These are phyloP conservation scores for Dasypogon diadema DNA, from an alignment of 2,888 invertebrate species.

Conservation along the genomic window DNA sequence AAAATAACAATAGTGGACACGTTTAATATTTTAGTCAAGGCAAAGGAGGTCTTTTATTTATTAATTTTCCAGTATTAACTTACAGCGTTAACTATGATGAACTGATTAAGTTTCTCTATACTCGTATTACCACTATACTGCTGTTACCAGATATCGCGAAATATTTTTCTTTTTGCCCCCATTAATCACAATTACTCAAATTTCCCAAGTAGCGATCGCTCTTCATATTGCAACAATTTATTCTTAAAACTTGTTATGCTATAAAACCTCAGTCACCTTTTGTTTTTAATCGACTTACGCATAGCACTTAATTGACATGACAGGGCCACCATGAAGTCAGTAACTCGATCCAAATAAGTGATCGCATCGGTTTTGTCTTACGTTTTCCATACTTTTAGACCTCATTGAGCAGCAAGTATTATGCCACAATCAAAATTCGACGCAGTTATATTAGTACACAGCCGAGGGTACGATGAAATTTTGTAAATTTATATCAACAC, in stretches of 20 bases:
- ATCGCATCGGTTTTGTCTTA: conserved; percentile 46
- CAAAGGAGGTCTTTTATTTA: neutral
- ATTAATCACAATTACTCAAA: conserved; percentile 47
- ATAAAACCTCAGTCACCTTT: conserved; percentile 48
- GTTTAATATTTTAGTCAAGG: neutral
- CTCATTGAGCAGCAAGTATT: conserved; percentile 37
- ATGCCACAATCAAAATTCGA: conserved; percentile 35
- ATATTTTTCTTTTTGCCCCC: conserved; percentile 44
- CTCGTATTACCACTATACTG: conserved; percentile 3
- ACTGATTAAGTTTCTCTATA: conserved; percentile 8
- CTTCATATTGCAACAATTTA: conserved; percentile 47
- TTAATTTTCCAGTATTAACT: conserved; percentile 12
- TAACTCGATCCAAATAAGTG: conserved; percentile 48
- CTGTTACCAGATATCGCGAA: conserved; percentile 33
- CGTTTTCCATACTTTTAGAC: conserved; percentile 46
- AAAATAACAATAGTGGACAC: no score
- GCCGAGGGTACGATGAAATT: conserved; percentile 18
- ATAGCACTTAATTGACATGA: conserved; percentile 45
- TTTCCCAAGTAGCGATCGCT: conserved; percentile 36
- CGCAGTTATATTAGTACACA: conserved; percentile 24
- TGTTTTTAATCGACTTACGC: conserved; percentile 51
- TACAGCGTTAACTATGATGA: conserved; percentile 10
- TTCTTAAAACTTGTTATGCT: conserved; percentile 32
- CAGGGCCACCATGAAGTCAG: conserved; percentile 50
- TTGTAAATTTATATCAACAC: conserved; percentile 39